Conservation (phyloP, 2,888 invertebrate species). For the Dynastes tityus region DNA sequence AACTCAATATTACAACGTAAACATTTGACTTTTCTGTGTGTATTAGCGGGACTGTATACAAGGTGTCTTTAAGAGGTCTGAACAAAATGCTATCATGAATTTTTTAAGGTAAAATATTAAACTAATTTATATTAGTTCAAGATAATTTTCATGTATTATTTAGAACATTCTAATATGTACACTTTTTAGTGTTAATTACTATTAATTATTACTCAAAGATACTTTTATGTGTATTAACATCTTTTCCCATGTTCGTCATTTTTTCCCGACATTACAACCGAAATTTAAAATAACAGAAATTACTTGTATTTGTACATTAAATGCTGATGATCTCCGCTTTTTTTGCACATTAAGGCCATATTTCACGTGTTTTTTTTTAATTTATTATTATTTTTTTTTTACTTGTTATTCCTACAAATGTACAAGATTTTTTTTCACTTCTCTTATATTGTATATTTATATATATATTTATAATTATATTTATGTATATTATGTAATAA, state of each 20-base stretch:
- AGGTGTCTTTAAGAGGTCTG: too few relatives aligned
- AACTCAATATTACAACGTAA: too few relatives aligned
- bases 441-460: neutral
- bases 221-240: neutral
- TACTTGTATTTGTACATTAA: constrained; percentile 53
- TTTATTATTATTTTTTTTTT: neutral
- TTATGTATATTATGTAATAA: constrained; percentile 3
- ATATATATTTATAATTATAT: neutral
- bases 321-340: constrained; percentile 53
- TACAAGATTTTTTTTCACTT: constrained; percentile 23
- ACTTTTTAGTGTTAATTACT: neutral
- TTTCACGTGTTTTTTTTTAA: constrained; percentile 31
- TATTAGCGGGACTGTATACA: too few relatives aligned
- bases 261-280: too few relatives aligned
- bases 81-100: too few relatives aligned
- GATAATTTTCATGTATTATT: neutral
- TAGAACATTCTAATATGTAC: too few relatives aligned
- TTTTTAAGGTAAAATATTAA: too few relatives aligned
- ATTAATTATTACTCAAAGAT: neutral
- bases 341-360: constrained; percentile 59
- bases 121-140: too few relatives aligned
- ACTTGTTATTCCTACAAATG: constrained; percentile 10
- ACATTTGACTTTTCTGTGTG: too few relatives aligned
- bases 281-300: too few relatives aligned
- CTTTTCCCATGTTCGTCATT: neutral